Evolutionary conservation across 2,113 vertebrate genomes (phyloP).

Genomic region (Pungitius pungitius): DNA sequence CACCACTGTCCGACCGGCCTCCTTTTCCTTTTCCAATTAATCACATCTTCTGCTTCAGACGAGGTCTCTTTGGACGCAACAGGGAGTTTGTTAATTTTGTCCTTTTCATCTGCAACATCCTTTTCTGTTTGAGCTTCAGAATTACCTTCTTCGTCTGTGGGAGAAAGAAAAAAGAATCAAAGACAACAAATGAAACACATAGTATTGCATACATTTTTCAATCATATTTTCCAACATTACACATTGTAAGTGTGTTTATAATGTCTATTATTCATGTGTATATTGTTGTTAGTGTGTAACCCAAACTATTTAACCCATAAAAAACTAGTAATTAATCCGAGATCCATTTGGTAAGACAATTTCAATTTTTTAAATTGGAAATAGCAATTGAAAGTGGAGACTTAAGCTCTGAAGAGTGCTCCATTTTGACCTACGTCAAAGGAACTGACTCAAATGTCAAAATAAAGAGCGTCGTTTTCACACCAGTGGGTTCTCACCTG

Average conservation of each 20-base stretch:
- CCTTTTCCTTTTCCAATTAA: slow-evolving; percentile 59
- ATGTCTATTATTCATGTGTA: neutral
- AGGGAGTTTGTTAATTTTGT: neutral
- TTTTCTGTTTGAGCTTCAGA: neutral
- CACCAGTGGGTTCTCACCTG: slow-evolving; percentile 38
- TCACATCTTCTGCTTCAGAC: slow-evolving; percentile 16
- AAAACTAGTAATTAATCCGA: no score
- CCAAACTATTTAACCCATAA: no score
- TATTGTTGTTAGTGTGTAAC: neutral
- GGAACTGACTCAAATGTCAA: neutral
- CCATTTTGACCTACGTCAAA: no score
- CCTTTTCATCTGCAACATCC: neutral
- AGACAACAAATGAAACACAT: neutral
- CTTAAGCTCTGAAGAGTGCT: no score
- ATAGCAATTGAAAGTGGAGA: no score
- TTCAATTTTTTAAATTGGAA: no score
- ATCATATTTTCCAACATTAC: neutral
- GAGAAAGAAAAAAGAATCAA: neutral
- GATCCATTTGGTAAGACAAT: no score
- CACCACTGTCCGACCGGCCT: slow-evolving; percentile 69
- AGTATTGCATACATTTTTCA: neutral
- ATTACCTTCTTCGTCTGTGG: slow-evolving; percentile 5
- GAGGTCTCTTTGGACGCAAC: slow-evolving; percentile 4
- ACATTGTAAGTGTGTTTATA: neutral
- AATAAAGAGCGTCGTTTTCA: no score